Conservation (phyloP, 1,140 invertebrate genomes). For the Druon quercuslanigerum region DNA sequence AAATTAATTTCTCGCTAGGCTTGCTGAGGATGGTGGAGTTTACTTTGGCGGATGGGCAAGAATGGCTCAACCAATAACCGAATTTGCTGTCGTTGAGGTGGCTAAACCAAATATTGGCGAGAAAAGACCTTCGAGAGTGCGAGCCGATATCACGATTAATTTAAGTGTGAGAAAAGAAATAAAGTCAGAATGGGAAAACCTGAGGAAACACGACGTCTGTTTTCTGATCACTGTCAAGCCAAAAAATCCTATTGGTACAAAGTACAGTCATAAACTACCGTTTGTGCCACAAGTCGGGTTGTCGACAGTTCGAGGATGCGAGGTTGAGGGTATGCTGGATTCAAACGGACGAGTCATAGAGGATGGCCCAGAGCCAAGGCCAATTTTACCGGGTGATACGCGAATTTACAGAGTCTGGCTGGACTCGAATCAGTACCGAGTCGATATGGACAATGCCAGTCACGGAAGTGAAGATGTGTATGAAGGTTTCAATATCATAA, state of each 20-base stretch:
- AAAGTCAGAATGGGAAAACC: slow-evolving; percentile 97
- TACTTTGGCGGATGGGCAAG: slow-evolving; percentile 98
- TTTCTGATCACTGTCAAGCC: slow-evolving; percentile 96
- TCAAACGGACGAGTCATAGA: slow-evolving; percentile 96
- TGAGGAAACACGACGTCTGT: slow-evolving; percentile 98
- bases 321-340: slow-evolving; percentile 99
- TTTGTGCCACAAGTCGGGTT: slow-evolving; percentile 95
- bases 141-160: slow-evolving; percentile 95
- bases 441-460: slow-evolving; percentile 90
- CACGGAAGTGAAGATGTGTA: slow-evolving; percentile 90
- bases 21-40: slow-evolving; percentile 89
- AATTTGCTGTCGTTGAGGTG: slow-evolving; percentile 96
- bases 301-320: slow-evolving; percentile 95
- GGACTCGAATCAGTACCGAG: slow-evolving; percentile 96
- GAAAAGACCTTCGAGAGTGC: slow-evolving; percentile 93
- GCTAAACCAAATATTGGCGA: slow-evolving; percentile 94
- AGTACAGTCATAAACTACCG: slow-evolving; percentile 87
- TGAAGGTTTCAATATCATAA: slow-evolving; percentile 97
- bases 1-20: slow-evolving; percentile 75
- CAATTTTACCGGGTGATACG: slow-evolving; percentile 89
- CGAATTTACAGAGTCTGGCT: slow-evolving; percentile 95
- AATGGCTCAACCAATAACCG: slow-evolving; percentile 96
- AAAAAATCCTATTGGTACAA: slow-evolving; percentile 87
- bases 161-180: slow-evolving; percentile 93
- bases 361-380: slow-evolving; percentile 94